Evolutionary conservation across 2,888 invertebrate genomes (phyloP), one percentile per base, ranked within the genome.

Genomic region (Nemapogon koenigi): DNA sequence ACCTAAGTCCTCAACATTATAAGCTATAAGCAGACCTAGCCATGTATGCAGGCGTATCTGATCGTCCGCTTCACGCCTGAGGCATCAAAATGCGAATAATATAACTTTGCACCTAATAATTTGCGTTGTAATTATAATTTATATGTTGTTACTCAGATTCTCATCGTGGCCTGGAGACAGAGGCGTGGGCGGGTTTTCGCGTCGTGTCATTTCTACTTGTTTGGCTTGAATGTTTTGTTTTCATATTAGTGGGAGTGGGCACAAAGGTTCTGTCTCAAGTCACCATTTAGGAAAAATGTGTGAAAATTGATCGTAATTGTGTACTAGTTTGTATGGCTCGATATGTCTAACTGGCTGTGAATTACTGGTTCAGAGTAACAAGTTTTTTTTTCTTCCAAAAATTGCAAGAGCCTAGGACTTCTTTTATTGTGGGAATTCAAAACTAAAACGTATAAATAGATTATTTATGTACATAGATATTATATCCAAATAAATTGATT

Each of bases 31-130:
- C 33, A 33, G 33, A 11, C 8, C 19, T 33, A 33, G 19, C 19
- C 33, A 33, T 19, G 33, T 33, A 33, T 33, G 33, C 33, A 10
- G 19, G 14, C 33, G 16, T 33, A 70, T 73, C 71, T 57, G 72
- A 71, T 73, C 47, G 42, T 40, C 37, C 43, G 43, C 46, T 31
- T 42, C 46, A 40, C 49, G 53, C 55, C 56, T 45, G 51, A 43
- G 49, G 63, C 61, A 16, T 18, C 16, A 25, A 8, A 25, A 27
- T 13, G 26, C 26, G 38, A 52, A 57, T 62, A 62, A 57, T 60
- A 58, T 58, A 59, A 58, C 53, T 65, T 70, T 65, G 58, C 71
- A 72, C 72, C 65, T 70, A 64, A 70, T 71, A 70, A 75, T 73
- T 75, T 70, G 55, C 52, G 57, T 52, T 54, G 58, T 65, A 73